A percentile compares a stretch with the other conserved stretches of the same genome.
Conservation (phyloP, 2,797 vertebrate genomes). For the Sphenodon punctatus region DNA sequence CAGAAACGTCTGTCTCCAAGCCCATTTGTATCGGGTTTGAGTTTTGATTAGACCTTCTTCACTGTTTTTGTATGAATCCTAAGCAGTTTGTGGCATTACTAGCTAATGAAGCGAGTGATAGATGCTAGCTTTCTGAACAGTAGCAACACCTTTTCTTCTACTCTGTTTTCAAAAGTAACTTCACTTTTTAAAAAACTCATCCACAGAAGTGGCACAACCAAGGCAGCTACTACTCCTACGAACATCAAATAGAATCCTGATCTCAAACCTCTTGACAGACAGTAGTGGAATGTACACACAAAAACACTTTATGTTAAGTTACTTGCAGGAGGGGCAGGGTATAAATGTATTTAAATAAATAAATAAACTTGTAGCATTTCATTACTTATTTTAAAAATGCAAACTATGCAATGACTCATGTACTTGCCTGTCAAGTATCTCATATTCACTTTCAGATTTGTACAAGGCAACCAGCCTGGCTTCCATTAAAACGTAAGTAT, state of each 20-base stretch:
- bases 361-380: not conserved
- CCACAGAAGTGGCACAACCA: not conserved
- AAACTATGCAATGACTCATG: not conserved
- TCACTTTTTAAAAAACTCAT: not conserved
- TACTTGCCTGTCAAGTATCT: conserved; percentile 90
- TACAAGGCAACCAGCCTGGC: conserved; percentile 90
- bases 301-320: not conserved
- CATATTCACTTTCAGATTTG: conserved; percentile 90
- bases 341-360: too few species aligned
- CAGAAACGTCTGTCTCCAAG: too few species aligned
- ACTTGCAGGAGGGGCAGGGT: too few species aligned
- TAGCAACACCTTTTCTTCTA: not conserved
- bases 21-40: too few species aligned
- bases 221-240: not conserved
- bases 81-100: too few species aligned
- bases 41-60: too few species aligned
- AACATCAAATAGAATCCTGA: not conserved
- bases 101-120: too few species aligned
- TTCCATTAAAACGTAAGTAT: conserved; percentile 94
- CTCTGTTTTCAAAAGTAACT: not conserved
- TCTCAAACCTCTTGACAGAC: not conserved
- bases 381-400: not conserved
- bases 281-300: not conserved
- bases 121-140: too few species aligned
- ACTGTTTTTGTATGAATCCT: too few species aligned